These are phyloP conservation scores for Acanthosepion esculentum DNA, from an alignment of 2,888 invertebrate species.

Conservation along the genomic window DNA sequence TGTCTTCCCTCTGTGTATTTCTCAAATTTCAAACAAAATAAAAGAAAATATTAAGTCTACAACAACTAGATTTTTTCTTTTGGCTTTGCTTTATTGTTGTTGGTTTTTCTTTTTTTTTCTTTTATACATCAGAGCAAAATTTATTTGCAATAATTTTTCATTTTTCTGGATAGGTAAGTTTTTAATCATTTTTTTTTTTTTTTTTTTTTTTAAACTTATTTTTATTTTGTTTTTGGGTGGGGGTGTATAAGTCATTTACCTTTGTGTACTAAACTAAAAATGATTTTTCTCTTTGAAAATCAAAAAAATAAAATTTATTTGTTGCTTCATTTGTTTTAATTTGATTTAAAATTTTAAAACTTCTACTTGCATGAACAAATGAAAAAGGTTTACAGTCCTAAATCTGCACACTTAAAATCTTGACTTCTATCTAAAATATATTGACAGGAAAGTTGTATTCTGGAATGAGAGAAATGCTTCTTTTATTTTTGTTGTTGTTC, in stretches of 20 bases:
- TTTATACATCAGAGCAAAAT: too few relatives aligned
- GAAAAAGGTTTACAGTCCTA: too few relatives aligned
- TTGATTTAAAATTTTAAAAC: too few relatives aligned
- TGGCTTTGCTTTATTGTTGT: not conserved
- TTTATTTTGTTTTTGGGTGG: not conserved
- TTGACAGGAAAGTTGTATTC: too few relatives aligned
- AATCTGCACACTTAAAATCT: too few relatives aligned
- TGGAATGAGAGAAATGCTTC: too few relatives aligned
- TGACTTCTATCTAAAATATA: too few relatives aligned
- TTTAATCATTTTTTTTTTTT: not conserved
- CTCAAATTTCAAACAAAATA: conserved; percentile 12
- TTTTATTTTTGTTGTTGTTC: not conserved
- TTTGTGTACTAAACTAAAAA: not conserved
- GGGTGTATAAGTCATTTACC: not conserved
- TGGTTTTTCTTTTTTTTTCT: too few relatives aligned
- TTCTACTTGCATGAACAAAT: too few relatives aligned
- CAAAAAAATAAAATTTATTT: too few relatives aligned
- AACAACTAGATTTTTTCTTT: not conserved
- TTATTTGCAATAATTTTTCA: not conserved
- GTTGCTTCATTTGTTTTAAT: too few relatives aligned
- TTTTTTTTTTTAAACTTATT: not conserved
- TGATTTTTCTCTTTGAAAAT: too few relatives aligned
- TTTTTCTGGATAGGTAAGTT: not conserved
- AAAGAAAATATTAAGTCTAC: not conserved
- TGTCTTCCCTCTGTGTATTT: not conserved